phyloP scores from a whole-genome alignment of 2,797 vertebrate genomes.

The Sebastes aleutianus region DNA sequence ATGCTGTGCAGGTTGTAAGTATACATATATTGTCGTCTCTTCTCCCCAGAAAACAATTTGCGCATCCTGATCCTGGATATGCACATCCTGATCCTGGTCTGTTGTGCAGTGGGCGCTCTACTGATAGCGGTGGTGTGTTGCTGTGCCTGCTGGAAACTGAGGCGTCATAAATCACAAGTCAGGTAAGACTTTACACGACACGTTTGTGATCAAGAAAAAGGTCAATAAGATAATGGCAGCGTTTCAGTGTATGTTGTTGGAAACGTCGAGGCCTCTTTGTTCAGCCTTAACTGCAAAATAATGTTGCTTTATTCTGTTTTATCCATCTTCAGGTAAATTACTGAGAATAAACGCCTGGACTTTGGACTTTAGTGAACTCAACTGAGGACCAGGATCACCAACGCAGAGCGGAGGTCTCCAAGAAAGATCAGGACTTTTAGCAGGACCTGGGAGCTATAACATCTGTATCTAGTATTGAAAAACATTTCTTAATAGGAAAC shows the following conservation, averaged over 20 bases:
- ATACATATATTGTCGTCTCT: not conserved
- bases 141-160: conserved; percentile 11
- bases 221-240: not conserved
- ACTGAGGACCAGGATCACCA: not conserved
- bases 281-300: not conserved
- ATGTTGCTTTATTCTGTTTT: not conserved
- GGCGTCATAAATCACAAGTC: not conserved
- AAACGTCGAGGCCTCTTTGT: not conserved
- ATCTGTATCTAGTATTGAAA: not conserved
- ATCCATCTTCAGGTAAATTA: not conserved
- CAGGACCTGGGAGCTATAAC: not conserved
- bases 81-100: not conserved
- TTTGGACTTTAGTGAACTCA: not conserved
- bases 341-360: not conserved
- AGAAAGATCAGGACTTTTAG: not conserved
- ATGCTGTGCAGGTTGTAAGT: not conserved
- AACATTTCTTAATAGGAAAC: not conserved
- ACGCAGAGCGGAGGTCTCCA: not conserved
- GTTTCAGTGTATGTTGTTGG: not conserved
- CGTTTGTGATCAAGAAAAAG: not conserved
- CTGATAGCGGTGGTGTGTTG: conserved; percentile 8
- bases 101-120: not conserved
- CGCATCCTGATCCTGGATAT: not conserved
- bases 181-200: conserved; percentile 3
- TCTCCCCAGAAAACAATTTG: conserved; percentile 15